A percentile compares a stretch with the other conserved stretches of the same genome.
Evolutionary conservation across 2,888 invertebrate species (phyloP).

Genomic region (Cyclophora albipunctata): DNA sequence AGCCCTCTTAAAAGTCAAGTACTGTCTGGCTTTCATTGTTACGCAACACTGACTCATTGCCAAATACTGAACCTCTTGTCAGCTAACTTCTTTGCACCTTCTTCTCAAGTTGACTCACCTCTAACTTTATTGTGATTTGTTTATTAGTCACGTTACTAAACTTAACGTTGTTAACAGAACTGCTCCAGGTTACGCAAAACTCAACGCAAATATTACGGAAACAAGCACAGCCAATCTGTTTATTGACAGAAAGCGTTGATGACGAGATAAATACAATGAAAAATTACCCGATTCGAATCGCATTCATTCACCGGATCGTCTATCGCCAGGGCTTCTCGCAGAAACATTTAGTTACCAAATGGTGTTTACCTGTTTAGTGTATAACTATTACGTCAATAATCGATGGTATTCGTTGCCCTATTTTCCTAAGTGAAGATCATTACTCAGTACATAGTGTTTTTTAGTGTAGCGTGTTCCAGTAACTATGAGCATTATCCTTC

Average conservation of each 20-base stretch:
- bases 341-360: conserved; percentile 13
- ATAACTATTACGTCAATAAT: conserved; percentile 15
- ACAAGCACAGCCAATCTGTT: conserved; percentile 24
- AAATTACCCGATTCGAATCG: conserved; percentile 26
- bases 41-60: conserved; percentile 48
- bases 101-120: conserved; percentile 17
- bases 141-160: conserved; percentile 14
- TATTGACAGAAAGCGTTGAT: conserved; percentile 22
- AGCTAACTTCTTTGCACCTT: conserved; percentile 16
- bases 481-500: too few relatives aligned
- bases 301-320: conserved; percentile 21
- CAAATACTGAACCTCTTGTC: conserved; percentile 20
- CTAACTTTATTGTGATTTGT: conserved; percentile 18
- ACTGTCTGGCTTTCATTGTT: conserved; percentile 34
- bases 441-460: background rate
- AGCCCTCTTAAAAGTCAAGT: conserved; percentile 30
- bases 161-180: conserved; percentile 18
- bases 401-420: conserved; percentile 17
- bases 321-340: conserved; percentile 12
- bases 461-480: too few relatives aligned
- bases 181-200: conserved; percentile 37
- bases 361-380: conserved; percentile 2
- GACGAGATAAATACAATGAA: conserved; percentile 16
- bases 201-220: conserved; percentile 41
- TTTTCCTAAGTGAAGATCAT: conserved; percentile 12